Conservation (phyloP, 2,113 vertebrate genomes). For the Gobio gobio region DNA sequence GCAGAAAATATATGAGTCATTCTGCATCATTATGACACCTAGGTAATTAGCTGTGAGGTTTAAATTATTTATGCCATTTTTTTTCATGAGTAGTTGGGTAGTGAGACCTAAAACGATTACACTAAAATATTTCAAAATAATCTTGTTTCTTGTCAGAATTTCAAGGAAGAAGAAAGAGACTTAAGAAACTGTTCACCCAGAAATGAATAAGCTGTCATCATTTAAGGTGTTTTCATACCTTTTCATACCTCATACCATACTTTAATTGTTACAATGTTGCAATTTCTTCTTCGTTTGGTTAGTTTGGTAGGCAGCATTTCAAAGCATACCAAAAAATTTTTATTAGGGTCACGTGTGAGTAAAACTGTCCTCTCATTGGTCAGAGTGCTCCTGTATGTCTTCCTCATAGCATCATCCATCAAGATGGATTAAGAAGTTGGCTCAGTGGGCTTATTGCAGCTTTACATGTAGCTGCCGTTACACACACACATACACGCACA, state of each 20-base stretch:
- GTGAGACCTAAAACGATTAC: constrained; percentile 11
- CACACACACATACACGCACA: background rate
- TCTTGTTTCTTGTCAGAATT: constrained; percentile 38
- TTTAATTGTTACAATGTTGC: background rate
- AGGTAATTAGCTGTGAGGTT: constrained; percentile 47
- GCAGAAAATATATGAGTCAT: constrained; percentile 25
- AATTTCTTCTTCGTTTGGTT: background rate
- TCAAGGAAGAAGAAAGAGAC: background rate
- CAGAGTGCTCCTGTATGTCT: background rate
- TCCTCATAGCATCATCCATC: background rate
- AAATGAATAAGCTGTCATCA: background rate
- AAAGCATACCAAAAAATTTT: background rate
- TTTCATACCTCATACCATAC: too few species aligned
- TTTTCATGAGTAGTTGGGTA: background rate
- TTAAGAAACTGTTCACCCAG: background rate
- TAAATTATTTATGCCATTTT: constrained; percentile 46
- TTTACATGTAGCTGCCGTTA: background rate
- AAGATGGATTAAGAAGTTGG: background rate
- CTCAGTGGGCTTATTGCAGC: background rate
- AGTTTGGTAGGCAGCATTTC: background rate
- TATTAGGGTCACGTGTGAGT: background rate
- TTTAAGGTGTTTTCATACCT: background rate
- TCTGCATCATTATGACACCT: constrained; percentile 34
- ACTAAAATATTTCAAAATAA: constrained; percentile 16
- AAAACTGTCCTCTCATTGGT: background rate